phyloP scores from a whole-genome alignment of 2,888 invertebrate species.

The Nomada fabriciana region DNA sequence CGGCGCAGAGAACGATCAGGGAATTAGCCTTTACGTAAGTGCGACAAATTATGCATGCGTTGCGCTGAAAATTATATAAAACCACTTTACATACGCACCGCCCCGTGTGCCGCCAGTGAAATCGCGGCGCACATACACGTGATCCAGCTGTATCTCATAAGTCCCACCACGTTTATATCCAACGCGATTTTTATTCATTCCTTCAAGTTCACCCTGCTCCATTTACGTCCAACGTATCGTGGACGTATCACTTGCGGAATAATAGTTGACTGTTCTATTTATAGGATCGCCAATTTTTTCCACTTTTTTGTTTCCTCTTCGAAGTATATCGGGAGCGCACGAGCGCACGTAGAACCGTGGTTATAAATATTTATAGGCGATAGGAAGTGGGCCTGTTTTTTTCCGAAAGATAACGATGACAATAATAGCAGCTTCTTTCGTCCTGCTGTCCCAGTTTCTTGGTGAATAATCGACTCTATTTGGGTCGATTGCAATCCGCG shows the following conservation, averaged over 20 bases:
- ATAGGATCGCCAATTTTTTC: slow-evolving; percentile 8
- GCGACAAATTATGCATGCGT: slow-evolving; percentile 39
- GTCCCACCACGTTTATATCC: not conserved
- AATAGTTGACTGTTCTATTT: slow-evolving; percentile 40
- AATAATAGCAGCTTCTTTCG: no score
- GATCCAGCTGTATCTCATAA: not conserved
- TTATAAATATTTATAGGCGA: slow-evolving; percentile 40
- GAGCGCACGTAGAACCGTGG: slow-evolving; percentile 8
- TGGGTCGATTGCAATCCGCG: not conserved
- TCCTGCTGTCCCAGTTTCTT: not conserved
- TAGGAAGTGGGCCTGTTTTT: slow-evolving; percentile 12
- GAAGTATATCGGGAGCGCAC: slow-evolving; percentile 27
- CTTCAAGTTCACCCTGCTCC: slow-evolving; percentile 12
- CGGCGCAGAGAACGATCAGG: slow-evolving; percentile 1
- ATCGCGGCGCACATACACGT: slow-evolving; percentile 6
- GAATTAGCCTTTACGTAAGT: slow-evolving; percentile 46
- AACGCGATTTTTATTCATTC: not conserved
- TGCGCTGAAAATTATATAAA: slow-evolving; percentile 50
- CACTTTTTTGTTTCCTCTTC: not conserved
- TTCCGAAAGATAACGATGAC: not conserved
- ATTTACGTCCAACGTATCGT: not conserved
- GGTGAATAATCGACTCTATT: not conserved
- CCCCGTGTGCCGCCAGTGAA: not conserved
- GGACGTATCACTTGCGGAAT: not conserved
- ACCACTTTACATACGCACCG: slow-evolving; percentile 29